Percentiles rank a stretch among this genome's conserved stretches.
phyloP scores from a whole-genome alignment of 2,888 invertebrate genomes.

The Myopa tessellatipennis region DNA sequence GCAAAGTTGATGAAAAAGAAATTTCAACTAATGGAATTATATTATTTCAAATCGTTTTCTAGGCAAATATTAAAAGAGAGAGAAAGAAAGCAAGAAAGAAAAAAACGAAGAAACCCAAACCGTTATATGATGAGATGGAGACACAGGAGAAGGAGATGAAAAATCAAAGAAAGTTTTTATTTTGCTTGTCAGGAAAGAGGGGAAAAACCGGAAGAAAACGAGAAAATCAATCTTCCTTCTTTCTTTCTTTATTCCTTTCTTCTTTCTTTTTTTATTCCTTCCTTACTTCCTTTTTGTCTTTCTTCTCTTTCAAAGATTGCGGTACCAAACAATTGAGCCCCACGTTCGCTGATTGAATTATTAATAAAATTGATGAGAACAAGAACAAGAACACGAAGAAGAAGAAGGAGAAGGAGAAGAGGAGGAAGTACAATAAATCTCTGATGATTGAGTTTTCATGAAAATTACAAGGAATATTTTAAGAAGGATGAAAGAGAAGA shows the following conservation, averaged over 20 bases:
- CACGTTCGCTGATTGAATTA: slow-evolving; percentile 58
- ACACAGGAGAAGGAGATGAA: slow-evolving; percentile 40
- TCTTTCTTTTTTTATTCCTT: not conserved
- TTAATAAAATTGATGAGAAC: slow-evolving; percentile 64
- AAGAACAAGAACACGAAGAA: slow-evolving; percentile 52
- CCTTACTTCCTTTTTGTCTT: not conserved
- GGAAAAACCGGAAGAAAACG: not conserved
- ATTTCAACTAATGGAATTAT: slow-evolving; percentile 61
- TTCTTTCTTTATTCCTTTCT: not conserved
- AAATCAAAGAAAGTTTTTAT: slow-evolving; percentile 54
- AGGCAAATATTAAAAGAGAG: not conserved
- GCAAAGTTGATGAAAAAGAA: slow-evolving; percentile 56
- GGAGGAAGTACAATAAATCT: slow-evolving; percentile 10
- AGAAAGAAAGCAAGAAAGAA: not conserved
- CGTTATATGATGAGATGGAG: slow-evolving; percentile 23
- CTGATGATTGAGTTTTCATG: slow-evolving; percentile 28
- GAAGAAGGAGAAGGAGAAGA: slow-evolving; percentile 22
- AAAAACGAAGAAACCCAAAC: no score
- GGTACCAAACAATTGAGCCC: not conserved
- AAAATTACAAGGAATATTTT: slow-evolving; percentile 8
- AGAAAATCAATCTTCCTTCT: not conserved
- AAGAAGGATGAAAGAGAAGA: not conserved
- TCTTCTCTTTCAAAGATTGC: not conserved
- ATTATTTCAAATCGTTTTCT: slow-evolving; percentile 29
- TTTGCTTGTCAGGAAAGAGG: slow-evolving; percentile 51